These are phyloP conservation scores for Forbesichthys papilliferus DNA, from an alignment of 2,113 vertebrate species.

Conservation along the genomic window DNA sequence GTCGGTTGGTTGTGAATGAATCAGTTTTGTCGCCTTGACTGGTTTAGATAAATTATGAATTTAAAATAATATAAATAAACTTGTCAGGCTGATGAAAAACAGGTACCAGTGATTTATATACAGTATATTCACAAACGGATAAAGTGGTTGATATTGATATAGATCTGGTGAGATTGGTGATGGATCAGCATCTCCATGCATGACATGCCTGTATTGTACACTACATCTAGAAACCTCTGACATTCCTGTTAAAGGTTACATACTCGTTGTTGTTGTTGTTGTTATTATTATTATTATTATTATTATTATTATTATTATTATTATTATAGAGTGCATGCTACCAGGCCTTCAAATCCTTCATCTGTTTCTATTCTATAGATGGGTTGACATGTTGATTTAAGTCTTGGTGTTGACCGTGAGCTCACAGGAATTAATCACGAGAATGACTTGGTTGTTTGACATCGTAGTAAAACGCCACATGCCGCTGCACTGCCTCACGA, in stretches of 20 bases:
- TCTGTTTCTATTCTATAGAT: not conserved
- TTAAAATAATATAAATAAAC: no score
- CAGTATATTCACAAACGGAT: no score
- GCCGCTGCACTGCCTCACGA: constrained; percentile 31
- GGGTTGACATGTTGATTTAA: not conserved
- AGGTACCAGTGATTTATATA: no score
- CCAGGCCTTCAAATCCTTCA: not conserved
- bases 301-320: not conserved
- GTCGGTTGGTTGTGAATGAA: constrained; percentile 9
- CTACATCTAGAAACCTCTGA: no score
- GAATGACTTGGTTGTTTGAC: constrained; percentile 22
- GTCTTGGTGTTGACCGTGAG: constrained; percentile 15
- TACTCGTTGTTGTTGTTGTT: no score
- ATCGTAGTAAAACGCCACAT: constrained; percentile 47
- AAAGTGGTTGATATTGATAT: no score
- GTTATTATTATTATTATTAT: not conserved
- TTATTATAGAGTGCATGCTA: not conserved
- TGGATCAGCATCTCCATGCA: no score
- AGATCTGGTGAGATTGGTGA: no score
- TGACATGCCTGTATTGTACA: no score
- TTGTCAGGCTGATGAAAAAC: no score
- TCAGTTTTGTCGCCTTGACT: not conserved
- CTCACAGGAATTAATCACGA: constrained; percentile 17
- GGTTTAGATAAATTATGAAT: no score
- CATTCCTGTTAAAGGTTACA: no score